Evolutionary conservation across 2,797 vertebrate species (phyloP).

Genomic region (Gambelia wislizenii): DNA sequence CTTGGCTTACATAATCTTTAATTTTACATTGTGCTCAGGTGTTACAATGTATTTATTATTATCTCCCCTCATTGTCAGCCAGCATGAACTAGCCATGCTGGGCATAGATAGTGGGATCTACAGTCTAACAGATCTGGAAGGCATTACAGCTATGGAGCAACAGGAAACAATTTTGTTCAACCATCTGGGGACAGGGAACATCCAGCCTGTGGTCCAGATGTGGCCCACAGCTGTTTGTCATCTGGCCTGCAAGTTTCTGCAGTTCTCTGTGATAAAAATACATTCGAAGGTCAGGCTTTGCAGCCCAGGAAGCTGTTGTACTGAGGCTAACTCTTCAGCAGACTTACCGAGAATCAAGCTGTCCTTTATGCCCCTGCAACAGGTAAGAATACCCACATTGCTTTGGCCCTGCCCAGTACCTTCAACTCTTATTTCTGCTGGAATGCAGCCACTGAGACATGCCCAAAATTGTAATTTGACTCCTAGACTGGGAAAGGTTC

Average conservation of each 20-base stretch:
- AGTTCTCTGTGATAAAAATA: not conserved
- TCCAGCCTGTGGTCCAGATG: not conserved
- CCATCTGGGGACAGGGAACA: not conserved
- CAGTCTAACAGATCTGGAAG: not conserved
- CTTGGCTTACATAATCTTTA: no score
- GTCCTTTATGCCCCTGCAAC: not conserved
- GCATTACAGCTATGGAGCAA: not conserved
- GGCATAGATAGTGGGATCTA: no score
- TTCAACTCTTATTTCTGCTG: no score
- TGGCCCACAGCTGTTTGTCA: not conserved
- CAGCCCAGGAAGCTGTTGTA: not conserved
- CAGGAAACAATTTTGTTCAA: not conserved
- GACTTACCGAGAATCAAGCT: not conserved
- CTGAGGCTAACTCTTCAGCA: not conserved
- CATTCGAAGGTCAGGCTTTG: not conserved
- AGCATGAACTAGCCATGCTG: not conserved
- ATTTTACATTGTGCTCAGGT: no score
- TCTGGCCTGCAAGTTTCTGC: not conserved
- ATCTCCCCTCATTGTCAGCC: not conserved
- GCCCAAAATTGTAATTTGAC: not conserved
- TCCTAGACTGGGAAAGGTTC: not conserved
- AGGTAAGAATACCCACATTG: no score
- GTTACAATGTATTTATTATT: no score
- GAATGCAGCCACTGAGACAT: not conserved
- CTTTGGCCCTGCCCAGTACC: no score